Evolutionary conservation across 35 echinoderm and acorn worm genomes (phyloP).

Genomic region (Heliocidaris tuberculata): DNA sequence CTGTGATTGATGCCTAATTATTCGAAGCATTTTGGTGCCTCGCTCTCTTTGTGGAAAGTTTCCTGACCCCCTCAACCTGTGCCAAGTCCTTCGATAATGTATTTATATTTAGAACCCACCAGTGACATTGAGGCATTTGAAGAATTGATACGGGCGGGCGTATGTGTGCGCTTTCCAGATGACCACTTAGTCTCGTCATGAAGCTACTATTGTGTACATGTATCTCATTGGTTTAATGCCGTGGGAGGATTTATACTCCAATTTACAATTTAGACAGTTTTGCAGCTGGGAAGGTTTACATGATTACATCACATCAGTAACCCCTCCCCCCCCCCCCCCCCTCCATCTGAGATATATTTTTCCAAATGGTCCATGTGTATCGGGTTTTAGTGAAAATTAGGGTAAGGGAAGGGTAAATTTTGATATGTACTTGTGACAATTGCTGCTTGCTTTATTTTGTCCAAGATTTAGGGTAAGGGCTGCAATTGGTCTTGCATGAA

Average conservation of each 20-base stretch:
- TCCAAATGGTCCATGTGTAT: background rate
- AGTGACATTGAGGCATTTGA: slow-evolving; percentile 28
- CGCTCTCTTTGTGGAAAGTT: background rate
- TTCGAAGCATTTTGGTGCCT: background rate
- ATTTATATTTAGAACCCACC: slow-evolving; percentile 25
- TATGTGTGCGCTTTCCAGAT: background rate
- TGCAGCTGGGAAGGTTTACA: too few species aligned
- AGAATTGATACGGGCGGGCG: background rate
- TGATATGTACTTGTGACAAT: too few species aligned
- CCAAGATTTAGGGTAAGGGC: too few species aligned
- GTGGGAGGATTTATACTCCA: too few species aligned
- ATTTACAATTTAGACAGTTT: too few species aligned
- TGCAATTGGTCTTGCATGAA: too few species aligned
- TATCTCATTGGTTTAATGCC: too few species aligned
- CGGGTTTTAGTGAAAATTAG: too few species aligned
- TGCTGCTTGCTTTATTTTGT: too few species aligned
- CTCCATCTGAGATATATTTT: background rate
- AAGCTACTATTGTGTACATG: too few species aligned
- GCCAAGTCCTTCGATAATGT: background rate
- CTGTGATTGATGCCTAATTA: background rate
- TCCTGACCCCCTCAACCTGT: background rate
- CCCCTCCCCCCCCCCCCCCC: background rate
- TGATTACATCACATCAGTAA: background rate
- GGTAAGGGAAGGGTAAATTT: too few species aligned
- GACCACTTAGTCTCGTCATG: background rate